phyloP scores from a whole-genome alignment of 2,888 invertebrate genomes.

The Dicroscelio sp. region DNA sequence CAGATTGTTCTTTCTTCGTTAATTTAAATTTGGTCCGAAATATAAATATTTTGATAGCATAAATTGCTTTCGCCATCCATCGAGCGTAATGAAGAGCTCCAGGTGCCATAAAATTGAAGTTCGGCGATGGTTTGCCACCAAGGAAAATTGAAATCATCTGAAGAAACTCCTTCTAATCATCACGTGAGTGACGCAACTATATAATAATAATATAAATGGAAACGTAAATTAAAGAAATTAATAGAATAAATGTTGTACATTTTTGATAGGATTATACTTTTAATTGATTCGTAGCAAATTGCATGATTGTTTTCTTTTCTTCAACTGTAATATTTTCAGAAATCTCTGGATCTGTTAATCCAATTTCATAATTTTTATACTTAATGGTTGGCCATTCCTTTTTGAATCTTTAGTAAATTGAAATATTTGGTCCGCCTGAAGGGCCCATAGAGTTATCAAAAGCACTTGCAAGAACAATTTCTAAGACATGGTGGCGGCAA shows the following conservation, averaged over 20 bases:
- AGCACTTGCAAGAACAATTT: not conserved
- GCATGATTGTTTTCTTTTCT: not conserved
- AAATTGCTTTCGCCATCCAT: constrained; percentile 41
- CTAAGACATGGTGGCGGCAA: constrained; percentile 24
- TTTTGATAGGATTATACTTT: not conserved
- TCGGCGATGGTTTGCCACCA: not conserved
- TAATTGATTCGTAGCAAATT: not conserved
- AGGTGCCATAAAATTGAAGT: not conserved
- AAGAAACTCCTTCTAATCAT: constrained; percentile 35
- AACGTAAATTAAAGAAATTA: not conserved
- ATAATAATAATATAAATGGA: not conserved
- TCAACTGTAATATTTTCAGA: no score
- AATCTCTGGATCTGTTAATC: not conserved
- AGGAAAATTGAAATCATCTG: not conserved
- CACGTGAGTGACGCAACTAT: not conserved
- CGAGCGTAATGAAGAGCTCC: constrained; percentile 30
- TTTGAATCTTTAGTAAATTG: constrained; percentile 16
- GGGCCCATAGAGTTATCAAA: not conserved
- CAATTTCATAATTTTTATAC: not conserved
- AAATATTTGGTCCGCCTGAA: not conserved
- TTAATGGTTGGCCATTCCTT: not conserved
- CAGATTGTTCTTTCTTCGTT: not conserved
- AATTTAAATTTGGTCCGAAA: constrained; percentile 8
- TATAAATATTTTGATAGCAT: constrained; percentile 7
- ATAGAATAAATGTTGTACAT: not conserved